Evolutionary conservation across 35 echinoderm and acorn worm species (phyloP).

Genomic region (Lytechinus pictus): DNA sequence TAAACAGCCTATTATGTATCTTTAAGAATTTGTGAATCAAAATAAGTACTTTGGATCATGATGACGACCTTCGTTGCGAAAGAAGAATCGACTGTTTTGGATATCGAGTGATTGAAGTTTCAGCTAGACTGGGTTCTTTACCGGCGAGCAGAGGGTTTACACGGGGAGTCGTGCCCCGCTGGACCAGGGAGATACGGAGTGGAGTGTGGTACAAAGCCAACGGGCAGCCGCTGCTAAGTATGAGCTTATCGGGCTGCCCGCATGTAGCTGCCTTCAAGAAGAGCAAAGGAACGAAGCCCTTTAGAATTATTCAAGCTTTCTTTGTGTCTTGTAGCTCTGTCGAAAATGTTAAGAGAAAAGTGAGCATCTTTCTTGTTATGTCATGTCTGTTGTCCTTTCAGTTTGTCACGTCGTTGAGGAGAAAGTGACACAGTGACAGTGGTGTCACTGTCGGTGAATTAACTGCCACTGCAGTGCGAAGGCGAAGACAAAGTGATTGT

Average conservation of each 20-base stretch:
- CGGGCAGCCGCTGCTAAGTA: slow-evolving; percentile 58
- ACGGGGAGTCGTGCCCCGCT: slow-evolving; percentile 36
- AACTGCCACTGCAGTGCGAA: no score
- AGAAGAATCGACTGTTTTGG: not conserved
- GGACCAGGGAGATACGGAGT: not conserved
- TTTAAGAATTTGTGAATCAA: not conserved
- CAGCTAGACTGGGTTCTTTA: not conserved
- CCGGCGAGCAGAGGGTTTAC: slow-evolving; percentile 10
- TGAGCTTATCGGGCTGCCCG: slow-evolving; percentile 95
- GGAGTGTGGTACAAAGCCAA: not conserved
- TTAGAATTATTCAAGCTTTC: slow-evolving; percentile 79
- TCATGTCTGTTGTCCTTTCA: no score
- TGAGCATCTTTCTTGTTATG: slow-evolving; percentile 22
- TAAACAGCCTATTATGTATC: not conserved
- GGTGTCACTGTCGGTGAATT: no score
- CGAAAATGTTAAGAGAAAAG: slow-evolving; percentile 90
- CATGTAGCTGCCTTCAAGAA: slow-evolving; percentile 94
- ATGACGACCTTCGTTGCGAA: slow-evolving; percentile 7
- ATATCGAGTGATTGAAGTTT: slow-evolving; percentile 5
- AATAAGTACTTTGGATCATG: not conserved
- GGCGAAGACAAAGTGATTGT: no score
- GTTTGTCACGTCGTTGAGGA: no score
- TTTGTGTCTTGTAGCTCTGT: slow-evolving; percentile 91
- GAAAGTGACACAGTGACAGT: no score
- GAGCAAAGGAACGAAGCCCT: slow-evolving; percentile 88